phyloP scores from a whole-genome alignment of 2,113 vertebrate species.

The Myxocyprinus asiaticus region DNA sequence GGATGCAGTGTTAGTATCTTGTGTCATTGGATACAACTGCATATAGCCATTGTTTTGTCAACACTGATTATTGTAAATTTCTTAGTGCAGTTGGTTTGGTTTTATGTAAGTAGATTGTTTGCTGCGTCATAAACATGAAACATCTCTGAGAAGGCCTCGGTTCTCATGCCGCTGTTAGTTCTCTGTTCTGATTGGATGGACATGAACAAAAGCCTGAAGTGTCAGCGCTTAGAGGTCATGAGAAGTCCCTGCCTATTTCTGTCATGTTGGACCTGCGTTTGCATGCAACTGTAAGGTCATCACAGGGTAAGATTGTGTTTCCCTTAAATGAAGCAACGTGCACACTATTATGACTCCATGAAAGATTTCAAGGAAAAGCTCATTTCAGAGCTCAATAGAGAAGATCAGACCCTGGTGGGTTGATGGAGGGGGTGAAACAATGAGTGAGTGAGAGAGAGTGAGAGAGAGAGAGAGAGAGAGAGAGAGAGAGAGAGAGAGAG shows the following conservation, averaged over 20 bases:
- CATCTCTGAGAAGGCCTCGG: not conserved
- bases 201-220: not conserved
- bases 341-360: no score
- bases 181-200: not conserved
- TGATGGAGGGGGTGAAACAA: conserved; percentile 22
- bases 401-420: not conserved
- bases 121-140: not conserved
- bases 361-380: not conserved
- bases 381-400: conserved; percentile 5
- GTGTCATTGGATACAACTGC: no score
- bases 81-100: no score
- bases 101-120: no score
- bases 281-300: not conserved
- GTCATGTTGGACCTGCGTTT: not conserved
- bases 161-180: not conserved
- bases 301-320: conserved; percentile 8
- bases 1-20: no score
- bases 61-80: no score
- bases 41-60: no score
- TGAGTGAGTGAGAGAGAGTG: no score
- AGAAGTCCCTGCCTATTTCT: conserved; percentile 8
- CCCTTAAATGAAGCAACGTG: not conserved
- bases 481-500: no score
- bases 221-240: not conserved
- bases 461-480: no score